phyloP scores from a whole-genome alignment of 2,113 vertebrate genomes.

The Haemorhous mexicanus region DNA sequence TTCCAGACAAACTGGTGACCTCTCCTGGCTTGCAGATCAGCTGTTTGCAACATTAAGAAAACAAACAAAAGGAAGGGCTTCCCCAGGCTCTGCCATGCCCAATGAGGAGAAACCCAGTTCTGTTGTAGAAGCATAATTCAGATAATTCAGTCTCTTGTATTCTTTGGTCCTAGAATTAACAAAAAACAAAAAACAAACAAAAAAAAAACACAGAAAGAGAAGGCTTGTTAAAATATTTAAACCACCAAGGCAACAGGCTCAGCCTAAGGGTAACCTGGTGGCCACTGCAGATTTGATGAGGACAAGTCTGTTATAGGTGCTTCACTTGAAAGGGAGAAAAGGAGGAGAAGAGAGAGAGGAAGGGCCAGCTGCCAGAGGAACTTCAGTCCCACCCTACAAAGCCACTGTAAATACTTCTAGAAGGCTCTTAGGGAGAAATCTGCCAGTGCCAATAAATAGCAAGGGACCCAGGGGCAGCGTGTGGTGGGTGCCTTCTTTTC shows the following conservation, averaged over 20 bases:
- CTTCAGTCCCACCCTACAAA: neutral
- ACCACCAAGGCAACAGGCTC: neutral
- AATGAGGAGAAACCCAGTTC: slow-evolving; percentile 76
- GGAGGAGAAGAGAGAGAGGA: neutral
- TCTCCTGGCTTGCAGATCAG: slow-evolving; percentile 79
- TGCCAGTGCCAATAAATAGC: neutral
- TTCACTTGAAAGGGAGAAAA: neutral
- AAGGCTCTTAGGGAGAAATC: neutral
- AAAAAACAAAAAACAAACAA: neutral
- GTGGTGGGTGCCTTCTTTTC: neutral
- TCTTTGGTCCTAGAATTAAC: slow-evolving; percentile 78
- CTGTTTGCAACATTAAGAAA: slow-evolving; percentile 76
- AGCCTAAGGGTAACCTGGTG: neutral
- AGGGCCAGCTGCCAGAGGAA: neutral
- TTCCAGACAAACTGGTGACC: slow-evolving; percentile 90
- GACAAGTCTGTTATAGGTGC: neutral
- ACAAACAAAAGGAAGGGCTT: slow-evolving; percentile 76
- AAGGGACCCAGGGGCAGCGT: neutral
- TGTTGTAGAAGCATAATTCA: slow-evolving; percentile 92
- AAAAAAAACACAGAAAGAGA: neutral
- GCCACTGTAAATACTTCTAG: neutral
- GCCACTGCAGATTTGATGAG: neutral
- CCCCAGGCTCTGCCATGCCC: slow-evolving; percentile 75
- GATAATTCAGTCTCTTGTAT: slow-evolving; percentile 73
- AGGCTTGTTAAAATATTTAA: neutral